Evolutionary conservation across 2,888 invertebrate genomes (phyloP).

Genomic region (Caenorhabditis sp.): DNA sequence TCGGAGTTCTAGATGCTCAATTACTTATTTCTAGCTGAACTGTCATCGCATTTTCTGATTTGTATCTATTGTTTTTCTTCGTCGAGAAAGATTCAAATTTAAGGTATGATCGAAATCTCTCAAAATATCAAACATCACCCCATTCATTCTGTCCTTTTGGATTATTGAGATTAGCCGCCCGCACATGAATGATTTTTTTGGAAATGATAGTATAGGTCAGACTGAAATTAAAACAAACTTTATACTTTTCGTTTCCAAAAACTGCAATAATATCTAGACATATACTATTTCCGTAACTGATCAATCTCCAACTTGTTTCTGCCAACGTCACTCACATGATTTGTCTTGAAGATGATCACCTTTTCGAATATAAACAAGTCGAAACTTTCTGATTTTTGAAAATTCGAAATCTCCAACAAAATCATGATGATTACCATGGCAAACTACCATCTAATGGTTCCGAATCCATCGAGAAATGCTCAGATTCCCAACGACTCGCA

Average conservation of each 20-base stretch:
- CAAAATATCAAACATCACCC: slow-evolving; percentile 17
- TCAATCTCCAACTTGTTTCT: slow-evolving; percentile 16
- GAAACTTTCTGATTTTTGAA: slow-evolving; percentile 21
- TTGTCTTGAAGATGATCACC: slow-evolving; percentile 28
- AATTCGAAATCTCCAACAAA: background rate
- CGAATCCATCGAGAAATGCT: slow-evolving; percentile 40
- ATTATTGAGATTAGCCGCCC: slow-evolving; percentile 10
- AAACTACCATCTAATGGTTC: slow-evolving; percentile 56
- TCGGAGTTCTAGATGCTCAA: no score
- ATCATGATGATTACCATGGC: slow-evolving; percentile 57
- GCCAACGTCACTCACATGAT: slow-evolving; percentile 53
- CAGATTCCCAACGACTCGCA: slow-evolving; percentile 13
- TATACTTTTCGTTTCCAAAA: background rate
- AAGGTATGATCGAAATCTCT: background rate
- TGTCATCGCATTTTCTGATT: slow-evolving; percentile 23
- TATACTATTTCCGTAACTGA: slow-evolving; percentile 21
- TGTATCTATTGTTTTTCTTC: slow-evolving; percentile 1
- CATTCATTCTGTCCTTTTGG: background rate
- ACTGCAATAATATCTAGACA: slow-evolving; percentile 5
- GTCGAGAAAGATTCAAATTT: background rate
- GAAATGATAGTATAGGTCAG: background rate
- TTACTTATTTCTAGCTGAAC: slow-evolving; percentile 16
- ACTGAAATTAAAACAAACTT: background rate
- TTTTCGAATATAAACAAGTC: slow-evolving; percentile 29
- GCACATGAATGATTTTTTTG: background rate